Evolutionary conservation across 2,888 invertebrate species (phyloP).

Genomic region (Drosophila histrio): DNA sequence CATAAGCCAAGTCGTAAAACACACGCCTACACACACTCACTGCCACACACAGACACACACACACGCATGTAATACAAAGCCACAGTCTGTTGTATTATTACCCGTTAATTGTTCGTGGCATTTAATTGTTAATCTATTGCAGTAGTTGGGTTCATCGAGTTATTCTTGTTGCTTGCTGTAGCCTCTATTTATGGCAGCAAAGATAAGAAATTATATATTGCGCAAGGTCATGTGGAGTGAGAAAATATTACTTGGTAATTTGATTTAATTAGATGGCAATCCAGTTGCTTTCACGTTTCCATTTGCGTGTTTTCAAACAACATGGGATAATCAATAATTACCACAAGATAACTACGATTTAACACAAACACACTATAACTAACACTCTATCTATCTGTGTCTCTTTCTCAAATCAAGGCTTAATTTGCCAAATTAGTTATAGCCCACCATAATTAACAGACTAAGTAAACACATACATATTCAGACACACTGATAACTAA

Average conservation of each 20-base stretch:
- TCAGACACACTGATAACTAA: not conserved
- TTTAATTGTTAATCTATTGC: slow-evolving; percentile 74
- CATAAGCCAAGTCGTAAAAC: slow-evolving; percentile 56
- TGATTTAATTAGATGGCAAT: slow-evolving; percentile 57
- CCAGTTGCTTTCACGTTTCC: not conserved
- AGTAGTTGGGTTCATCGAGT: not conserved
- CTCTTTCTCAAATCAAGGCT: not conserved
- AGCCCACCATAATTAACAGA: slow-evolving; percentile 1
- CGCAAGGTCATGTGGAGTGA: slow-evolving; percentile 30
- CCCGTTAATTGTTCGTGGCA: slow-evolving; percentile 73
- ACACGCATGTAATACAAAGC: slow-evolving; percentile 12
- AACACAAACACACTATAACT: not conserved
- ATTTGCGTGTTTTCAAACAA: not conserved
- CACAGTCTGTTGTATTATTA: slow-evolving; percentile 52
- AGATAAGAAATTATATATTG: slow-evolving; percentile 43
- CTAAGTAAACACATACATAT: not conserved
- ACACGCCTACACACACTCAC: slow-evolving; percentile 36
- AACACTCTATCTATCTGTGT: too few relatives aligned
- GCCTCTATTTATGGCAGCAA: slow-evolving; percentile 14
- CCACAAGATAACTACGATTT: not conserved
- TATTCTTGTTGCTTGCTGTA: not conserved
- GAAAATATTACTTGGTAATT: slow-evolving; percentile 37
- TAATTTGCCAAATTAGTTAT: slow-evolving; percentile 6
- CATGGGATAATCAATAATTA: slow-evolving; percentile 35
- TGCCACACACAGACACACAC: slow-evolving; percentile 7